Conservation (phyloP, 2,113 vertebrate genomes). For the Oryzias javanicus region DNA sequence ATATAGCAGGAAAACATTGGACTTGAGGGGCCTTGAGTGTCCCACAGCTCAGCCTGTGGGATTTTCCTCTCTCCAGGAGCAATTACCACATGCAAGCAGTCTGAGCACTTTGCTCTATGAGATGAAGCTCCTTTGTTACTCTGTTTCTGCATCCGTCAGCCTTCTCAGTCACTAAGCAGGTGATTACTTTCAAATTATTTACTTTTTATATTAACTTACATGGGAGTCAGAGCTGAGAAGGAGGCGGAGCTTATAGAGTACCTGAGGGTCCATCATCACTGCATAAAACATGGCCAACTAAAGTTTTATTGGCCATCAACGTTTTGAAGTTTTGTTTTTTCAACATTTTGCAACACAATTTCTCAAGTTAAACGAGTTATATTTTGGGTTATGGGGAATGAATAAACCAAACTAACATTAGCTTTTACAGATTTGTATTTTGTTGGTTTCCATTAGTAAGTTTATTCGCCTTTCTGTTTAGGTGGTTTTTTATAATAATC, state of each 20-base stretch:
- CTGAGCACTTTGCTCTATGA: conserved; percentile 16
- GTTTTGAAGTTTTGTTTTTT: not conserved
- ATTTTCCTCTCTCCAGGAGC: conserved; percentile 58
- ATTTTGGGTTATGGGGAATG: too few relatives aligned
- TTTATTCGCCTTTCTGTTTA: too few relatives aligned
- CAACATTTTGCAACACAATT: too few relatives aligned
- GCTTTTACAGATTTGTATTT: too few relatives aligned
- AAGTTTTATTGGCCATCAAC: not conserved
- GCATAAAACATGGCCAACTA: not conserved
- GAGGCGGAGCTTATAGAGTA: too few relatives aligned
- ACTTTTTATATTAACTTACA: conserved; percentile 9
- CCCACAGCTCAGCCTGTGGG: conserved; percentile 44
- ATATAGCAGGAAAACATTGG: conserved; percentile 58
- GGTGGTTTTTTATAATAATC: too few relatives aligned
- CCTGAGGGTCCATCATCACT: not conserved
- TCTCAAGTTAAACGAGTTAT: too few relatives aligned
- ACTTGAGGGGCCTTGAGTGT: conserved; percentile 65
- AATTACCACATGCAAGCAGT: conserved; percentile 49
- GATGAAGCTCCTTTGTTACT: conserved; percentile 23
- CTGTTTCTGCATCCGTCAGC: conserved; percentile 1
- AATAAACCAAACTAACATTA: too few relatives aligned
- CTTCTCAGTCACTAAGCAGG: conserved; percentile 9
- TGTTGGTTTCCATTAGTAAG: too few relatives aligned
- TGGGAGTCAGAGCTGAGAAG: not conserved
- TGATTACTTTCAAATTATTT: conserved; percentile 24